A percentile compares a stretch with the other conserved stretches of the same genome.
phyloP scores from a whole-genome alignment of 1,140 invertebrate species.

The Aethina tumida region DNA sequence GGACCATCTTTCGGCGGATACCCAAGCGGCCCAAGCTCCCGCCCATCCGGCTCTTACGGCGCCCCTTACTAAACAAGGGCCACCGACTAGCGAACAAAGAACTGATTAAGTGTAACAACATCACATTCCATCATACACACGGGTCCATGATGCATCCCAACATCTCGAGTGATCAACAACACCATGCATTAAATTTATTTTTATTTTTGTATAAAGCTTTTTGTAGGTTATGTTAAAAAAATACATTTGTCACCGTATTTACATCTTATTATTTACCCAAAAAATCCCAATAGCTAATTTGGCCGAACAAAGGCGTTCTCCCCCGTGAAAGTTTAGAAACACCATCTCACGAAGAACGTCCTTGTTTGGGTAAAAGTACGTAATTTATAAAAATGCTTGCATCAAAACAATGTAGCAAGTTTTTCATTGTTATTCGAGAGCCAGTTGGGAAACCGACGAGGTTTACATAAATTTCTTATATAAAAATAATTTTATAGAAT shows the following conservation, averaged over 20 bases:
- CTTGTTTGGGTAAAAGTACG: no score
- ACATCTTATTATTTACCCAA: no score
- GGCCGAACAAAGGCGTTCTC: no score
- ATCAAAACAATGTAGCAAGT: no score
- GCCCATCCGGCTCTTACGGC: conserved; percentile 50
- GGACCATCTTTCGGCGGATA: conserved; percentile 40
- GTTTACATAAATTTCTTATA: no score
- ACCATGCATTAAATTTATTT: conserved; percentile 26
- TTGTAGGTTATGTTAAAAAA: conserved; percentile 37
- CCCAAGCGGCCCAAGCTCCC: conserved; percentile 40
- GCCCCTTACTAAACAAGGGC: conserved; percentile 42
- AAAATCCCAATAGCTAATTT: no score
- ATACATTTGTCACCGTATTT: conserved; percentile 40
- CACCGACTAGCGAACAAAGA: conserved; percentile 19
- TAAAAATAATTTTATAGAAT: no score
- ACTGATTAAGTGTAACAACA: conserved; percentile 28
- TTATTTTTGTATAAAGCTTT: conserved; percentile 39
- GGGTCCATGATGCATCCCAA: conserved; percentile 36
- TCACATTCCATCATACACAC: conserved; percentile 29
- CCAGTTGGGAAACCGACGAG: no score
- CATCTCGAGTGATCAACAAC: conserved; percentile 21
- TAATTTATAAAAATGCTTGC: no score
- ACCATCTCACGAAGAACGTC: no score
- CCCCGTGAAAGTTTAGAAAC: no score
- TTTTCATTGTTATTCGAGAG: no score